Percentiles rank a stretch among this genome's conserved stretches.
These are phyloP conservation scores for Hydrolagus colliei DNA, from an alignment of 2,797 vertebrate species.

Conservation along the genomic window DNA sequence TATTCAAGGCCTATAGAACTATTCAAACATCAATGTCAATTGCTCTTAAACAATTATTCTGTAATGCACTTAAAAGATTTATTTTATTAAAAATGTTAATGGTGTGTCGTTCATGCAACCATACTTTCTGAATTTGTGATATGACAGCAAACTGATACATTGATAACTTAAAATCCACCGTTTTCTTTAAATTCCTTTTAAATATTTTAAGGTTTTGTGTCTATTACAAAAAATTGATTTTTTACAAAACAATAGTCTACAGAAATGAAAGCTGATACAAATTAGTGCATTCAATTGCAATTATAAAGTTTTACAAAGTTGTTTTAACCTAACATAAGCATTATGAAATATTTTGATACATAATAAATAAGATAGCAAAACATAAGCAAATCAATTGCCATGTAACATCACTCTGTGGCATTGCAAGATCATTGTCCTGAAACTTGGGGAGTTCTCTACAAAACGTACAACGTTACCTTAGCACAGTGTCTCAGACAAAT, in stretches of 20 bases:
- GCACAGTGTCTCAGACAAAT: conserved; percentile 54
- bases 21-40: background rate
- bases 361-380: conserved; percentile 51
- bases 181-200: conserved; percentile 19
- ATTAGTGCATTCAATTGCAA: conserved; percentile 41
- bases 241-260: conserved; percentile 31
- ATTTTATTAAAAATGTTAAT: conserved; percentile 28
- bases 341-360: conserved; percentile 45
- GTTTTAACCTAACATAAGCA: conserved; percentile 47
- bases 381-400: conserved; percentile 46
- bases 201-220: conserved; percentile 35
- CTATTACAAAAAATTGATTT: conserved; percentile 26
- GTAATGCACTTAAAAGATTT: conserved; percentile 22
- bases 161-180: conserved; percentile 27
- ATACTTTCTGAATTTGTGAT: conserved; percentile 30
- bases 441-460: conserved; percentile 45
- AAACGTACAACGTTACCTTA: conserved; percentile 44
- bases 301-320: conserved; percentile 49
- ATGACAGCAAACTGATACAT: conserved; percentile 31
- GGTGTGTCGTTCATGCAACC: conserved; percentile 31
- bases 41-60: conserved; percentile 4
- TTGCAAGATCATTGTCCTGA: conserved; percentile 42
- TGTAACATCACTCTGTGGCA: conserved; percentile 44
- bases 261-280: conserved; percentile 35
- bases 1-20: background rate